Percentiles rank a stretch among this genome's conserved stretches.
phyloP scores from a whole-genome alignment of 2,888 invertebrate genomes.

The Orgyia antiqua region DNA sequence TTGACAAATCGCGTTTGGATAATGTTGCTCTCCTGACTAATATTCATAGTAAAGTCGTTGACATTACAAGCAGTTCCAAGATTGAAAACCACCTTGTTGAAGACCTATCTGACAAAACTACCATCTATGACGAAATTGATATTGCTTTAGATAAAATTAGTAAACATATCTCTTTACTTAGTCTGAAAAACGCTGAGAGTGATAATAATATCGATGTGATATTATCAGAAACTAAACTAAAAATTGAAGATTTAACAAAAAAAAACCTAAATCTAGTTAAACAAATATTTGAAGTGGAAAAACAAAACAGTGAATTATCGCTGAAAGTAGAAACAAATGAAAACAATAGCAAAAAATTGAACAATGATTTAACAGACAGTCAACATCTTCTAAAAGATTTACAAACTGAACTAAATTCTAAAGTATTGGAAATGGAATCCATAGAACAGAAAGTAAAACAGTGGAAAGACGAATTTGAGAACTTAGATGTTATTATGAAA shows the following conservation, averaged over 20 bases:
- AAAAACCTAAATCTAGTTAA: conserved; percentile 31
- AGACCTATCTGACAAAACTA: conserved; percentile 15
- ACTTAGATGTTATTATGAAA: conserved; percentile 37
- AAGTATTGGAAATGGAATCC: conserved; percentile 37
- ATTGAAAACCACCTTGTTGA: conserved; percentile 22
- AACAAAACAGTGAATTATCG: conserved; percentile 24
- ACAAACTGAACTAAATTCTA: conserved; percentile 38
- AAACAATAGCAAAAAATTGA: conserved; percentile 29
- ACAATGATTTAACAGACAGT: conserved; percentile 31
- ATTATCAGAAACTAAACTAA: conserved; percentile 28
- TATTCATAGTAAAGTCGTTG: conserved; percentile 29
- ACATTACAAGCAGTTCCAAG: conserved; percentile 26
- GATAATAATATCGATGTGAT: conserved; percentile 19
- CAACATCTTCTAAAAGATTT: conserved; percentile 36
- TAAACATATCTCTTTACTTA: conserved; percentile 25
- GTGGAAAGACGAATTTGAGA: conserved; percentile 41
- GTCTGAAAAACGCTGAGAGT: conserved; percentile 20
- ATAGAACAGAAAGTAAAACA: conserved; percentile 41
- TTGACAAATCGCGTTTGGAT: conserved; percentile 15
- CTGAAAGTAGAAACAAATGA: conserved; percentile 29
- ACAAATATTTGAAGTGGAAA: conserved; percentile 29
- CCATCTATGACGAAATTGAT: conserved; percentile 32
- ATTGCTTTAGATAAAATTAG: conserved; percentile 38
- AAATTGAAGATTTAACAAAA: conserved; percentile 34
- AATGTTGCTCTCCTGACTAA: conserved; percentile 30